These are phyloP conservation scores for Philotrypesis tridentata DNA, from an alignment of 1,140 invertebrate species.

Conservation along the genomic window DNA sequence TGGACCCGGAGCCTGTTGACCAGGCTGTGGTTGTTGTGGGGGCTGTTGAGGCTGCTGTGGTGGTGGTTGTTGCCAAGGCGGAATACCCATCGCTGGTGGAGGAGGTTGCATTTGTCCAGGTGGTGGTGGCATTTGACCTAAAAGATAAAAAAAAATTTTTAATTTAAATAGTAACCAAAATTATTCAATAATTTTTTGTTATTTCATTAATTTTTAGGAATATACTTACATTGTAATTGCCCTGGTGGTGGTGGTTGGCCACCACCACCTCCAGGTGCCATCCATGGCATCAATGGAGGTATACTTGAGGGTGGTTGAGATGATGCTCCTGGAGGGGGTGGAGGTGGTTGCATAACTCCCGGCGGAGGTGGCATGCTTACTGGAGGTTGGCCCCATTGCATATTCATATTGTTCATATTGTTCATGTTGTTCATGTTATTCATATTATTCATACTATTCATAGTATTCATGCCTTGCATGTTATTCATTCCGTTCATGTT, in stretches of 20 bases:
- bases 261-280: constrained; percentile 68
- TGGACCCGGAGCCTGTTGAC: constrained; percentile 60
- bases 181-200: neutral
- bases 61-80: constrained; percentile 71
- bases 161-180: constrained; percentile 57
- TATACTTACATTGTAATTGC: constrained; percentile 29
- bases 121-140: constrained; percentile 46
- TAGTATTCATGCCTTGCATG: constrained; percentile 58
- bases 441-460: constrained; percentile 58
- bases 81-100: constrained; percentile 70
- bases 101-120: constrained; percentile 64
- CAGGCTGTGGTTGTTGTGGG: constrained; percentile 64
- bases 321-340: constrained; percentile 74
- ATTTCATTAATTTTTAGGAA: too few relatives aligned
- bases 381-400: constrained; percentile 71
- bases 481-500: constrained; percentile 58
- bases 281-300: constrained; percentile 75
- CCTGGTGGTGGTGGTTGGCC: constrained; percentile 74
- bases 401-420: constrained; percentile 65
- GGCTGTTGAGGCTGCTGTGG: constrained; percentile 59
- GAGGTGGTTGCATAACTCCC: constrained; percentile 74
- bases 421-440: constrained; percentile 59
- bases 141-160: neutral
- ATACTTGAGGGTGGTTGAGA: constrained; percentile 69
- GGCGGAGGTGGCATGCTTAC: constrained; percentile 73